Conservation (phyloP, 1,140 invertebrate species). For the Leptonema lineaticorne region DNA sequence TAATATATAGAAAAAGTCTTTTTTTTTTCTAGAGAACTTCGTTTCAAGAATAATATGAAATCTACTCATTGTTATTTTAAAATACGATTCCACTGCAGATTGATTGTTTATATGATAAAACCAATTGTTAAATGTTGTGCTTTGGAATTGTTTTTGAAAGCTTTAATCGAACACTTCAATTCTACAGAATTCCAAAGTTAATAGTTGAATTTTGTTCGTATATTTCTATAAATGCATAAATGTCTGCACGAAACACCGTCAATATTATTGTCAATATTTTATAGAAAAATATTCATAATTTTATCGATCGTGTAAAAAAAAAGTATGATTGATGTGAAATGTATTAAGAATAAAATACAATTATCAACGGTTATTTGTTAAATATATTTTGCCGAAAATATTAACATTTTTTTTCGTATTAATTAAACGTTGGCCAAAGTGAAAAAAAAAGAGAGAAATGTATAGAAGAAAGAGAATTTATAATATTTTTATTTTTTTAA, state of each 20-base stretch:
- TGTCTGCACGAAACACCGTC: too few relatives aligned
- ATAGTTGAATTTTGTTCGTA: not conserved
- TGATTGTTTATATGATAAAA: not conserved
- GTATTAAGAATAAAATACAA: not conserved
- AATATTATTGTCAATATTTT: not conserved
- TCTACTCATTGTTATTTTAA: not conserved
- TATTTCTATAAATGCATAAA: too few relatives aligned
- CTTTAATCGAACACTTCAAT: not conserved
- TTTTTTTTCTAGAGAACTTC: conserved; percentile 1
- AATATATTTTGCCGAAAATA: not conserved
- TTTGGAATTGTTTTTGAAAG: conserved; percentile 6
- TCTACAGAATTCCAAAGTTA: conserved; percentile 4
- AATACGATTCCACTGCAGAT: not conserved
- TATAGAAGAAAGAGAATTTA: conserved; percentile 14
- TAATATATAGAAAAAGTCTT: conserved; percentile 23
- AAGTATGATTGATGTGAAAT: too few relatives aligned
- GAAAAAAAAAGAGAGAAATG: conserved; percentile 21
- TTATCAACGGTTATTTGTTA: not conserved
- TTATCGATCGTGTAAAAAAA: too few relatives aligned
- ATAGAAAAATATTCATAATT: not conserved
- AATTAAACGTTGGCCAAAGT: conserved; percentile 12
- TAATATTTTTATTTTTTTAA: conserved; percentile 26
- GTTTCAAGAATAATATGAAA: not conserved
- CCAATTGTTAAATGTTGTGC: conserved; percentile 9
- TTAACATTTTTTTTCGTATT: not conserved